Evolutionary conservation across 2,888 invertebrate species (phyloP).

Genomic region (Rapana venosa): DNA sequence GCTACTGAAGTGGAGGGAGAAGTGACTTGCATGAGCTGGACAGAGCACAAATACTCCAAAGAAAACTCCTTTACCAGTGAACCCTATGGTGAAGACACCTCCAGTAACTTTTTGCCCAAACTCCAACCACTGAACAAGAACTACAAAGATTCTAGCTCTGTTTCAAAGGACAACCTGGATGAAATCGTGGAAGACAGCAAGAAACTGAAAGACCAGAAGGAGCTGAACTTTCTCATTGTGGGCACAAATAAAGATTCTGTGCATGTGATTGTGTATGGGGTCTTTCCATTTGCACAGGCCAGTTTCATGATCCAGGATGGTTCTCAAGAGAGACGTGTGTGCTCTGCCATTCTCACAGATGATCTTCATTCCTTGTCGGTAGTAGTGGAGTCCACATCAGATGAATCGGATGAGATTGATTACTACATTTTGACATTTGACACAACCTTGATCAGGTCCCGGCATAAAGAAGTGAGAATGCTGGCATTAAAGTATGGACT

Average conservation of each 20-base stretch:
- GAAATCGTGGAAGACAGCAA: slow-evolving; percentile 77
- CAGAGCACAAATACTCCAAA: slow-evolving; percentile 78
- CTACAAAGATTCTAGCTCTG: slow-evolving; percentile 26
- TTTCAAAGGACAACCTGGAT: slow-evolving; percentile 53
- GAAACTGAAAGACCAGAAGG: slow-evolving; percentile 75
- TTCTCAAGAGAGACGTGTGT: slow-evolving; percentile 72
- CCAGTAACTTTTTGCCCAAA: slow-evolving; percentile 80
- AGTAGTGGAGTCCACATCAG: slow-evolving; percentile 72
- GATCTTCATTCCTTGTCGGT: slow-evolving; percentile 86
- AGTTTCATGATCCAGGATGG: slow-evolving; percentile 37
- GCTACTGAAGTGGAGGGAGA: slow-evolving; percentile 82
- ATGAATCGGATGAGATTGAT: slow-evolving; percentile 70
- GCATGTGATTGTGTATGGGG: slow-evolving; percentile 88
- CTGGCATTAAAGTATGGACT: slow-evolving; percentile 85
- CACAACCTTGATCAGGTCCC: slow-evolving; percentile 83
- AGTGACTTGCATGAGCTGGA: slow-evolving; percentile 88
- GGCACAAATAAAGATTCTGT: slow-evolving; percentile 86
- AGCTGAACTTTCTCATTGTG: slow-evolving; percentile 87
- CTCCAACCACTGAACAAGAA: slow-evolving; percentile 77
- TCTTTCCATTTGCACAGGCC: slow-evolving; percentile 85
- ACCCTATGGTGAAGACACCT: slow-evolving; percentile 75
- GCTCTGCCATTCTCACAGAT: slow-evolving; percentile 84
- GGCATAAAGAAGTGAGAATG: slow-evolving; percentile 84
- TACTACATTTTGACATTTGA: slow-evolving; percentile 51
- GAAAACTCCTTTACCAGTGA: slow-evolving; percentile 60